A percentile compares a stretch with the other conserved stretches of the same genome.
These are phyloP conservation scores for Labroides dimidiatus DNA, from an alignment of 2,797 vertebrate species.

Conservation along the genomic window DNA sequence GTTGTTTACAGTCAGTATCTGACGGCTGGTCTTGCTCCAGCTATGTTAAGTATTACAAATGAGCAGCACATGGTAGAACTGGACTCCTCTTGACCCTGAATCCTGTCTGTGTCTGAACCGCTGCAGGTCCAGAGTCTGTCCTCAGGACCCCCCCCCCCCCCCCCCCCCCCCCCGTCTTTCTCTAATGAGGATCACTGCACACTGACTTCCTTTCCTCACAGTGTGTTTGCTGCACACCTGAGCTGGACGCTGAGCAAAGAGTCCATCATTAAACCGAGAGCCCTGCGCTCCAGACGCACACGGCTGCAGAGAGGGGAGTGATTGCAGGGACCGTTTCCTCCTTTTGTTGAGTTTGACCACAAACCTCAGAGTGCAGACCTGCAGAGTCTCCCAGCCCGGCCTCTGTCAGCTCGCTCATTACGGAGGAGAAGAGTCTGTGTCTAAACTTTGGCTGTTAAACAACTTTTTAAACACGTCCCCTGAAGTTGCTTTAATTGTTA, in stretches of 20 bases:
- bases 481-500: constrained; percentile 65
- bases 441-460: constrained; percentile 52
- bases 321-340: constrained; percentile 12
- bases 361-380: constrained; percentile 6
- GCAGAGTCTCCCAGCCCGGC: constrained; percentile 21
- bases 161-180: too few relatives aligned
- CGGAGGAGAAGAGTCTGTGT: constrained; percentile 39
- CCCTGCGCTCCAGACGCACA: not conserved
- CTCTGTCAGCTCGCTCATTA: constrained; percentile 62
- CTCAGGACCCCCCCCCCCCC: too few relatives aligned
- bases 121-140: constrained; percentile 14
- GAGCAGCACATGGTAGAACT: constrained; percentile 44
- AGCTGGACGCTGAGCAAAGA: not conserved
- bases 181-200: not conserved
- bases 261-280: constrained; percentile 14
- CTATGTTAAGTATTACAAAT: constrained; percentile 41
- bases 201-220: not conserved
- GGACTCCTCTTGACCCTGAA: constrained; percentile 38
- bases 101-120: constrained; percentile 3
- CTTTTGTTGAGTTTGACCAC: constrained; percentile 21
- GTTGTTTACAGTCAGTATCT: constrained; percentile 49
- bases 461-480: constrained; percentile 57
- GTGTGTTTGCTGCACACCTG: not conserved
- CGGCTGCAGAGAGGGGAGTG: constrained; percentile 11
- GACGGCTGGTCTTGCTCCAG: constrained; percentile 15